Evolutionary conservation across 2,797 vertebrate genomes (phyloP), one percentile per base, ranked within the genome.

Genomic region (Hydrocynus forskahlii): DNA sequence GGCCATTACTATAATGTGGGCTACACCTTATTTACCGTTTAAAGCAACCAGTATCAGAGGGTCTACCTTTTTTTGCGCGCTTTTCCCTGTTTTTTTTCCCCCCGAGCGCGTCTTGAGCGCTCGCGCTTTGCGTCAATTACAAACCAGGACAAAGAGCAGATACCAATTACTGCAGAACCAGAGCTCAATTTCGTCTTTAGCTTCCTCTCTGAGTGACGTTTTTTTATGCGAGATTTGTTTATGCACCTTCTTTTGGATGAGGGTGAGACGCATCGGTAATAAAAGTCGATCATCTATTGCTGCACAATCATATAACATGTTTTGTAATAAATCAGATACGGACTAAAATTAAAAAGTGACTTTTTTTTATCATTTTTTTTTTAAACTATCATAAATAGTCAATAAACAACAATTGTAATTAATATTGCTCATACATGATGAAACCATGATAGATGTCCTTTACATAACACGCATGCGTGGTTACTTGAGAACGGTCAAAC

Each of bases 71-170:
- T 0, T 43, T 40, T n/a, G 64, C 7, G 29, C 38, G 29, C 29
- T 38, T 66, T 40, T 63, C 4, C 10, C 43, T 45, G 35, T 12
- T 48, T 48, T 60, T 63, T 3, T 14, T 9, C 23, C 4, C 21
- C 9, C 10, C 8, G n/a, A 23, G 9, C 12, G 57, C 62, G 17
- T 81, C 69, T 50, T 43, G 59, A 84, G 67, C 68, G 25, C 57
- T 66, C 59, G 62, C 78, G 54, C 62, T 59, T 35, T 14, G 48
- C 9, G 35, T 67, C 66, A 88, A 70, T 57, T 85, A 81, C 77
- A 78, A 76, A 81, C 38, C 78, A 72, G 62, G 38, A 71, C 57
- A 73, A 69, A 50, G 63, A 64, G 40, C 68, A 83, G 77, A 75
- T 45, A 45, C 2, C 45, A 69, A 81, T 76, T 57, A 72, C 7